Evolutionary conservation across 2,113 vertebrate genomes (phyloP).

Genomic region (Tringa solitaria): DNA sequence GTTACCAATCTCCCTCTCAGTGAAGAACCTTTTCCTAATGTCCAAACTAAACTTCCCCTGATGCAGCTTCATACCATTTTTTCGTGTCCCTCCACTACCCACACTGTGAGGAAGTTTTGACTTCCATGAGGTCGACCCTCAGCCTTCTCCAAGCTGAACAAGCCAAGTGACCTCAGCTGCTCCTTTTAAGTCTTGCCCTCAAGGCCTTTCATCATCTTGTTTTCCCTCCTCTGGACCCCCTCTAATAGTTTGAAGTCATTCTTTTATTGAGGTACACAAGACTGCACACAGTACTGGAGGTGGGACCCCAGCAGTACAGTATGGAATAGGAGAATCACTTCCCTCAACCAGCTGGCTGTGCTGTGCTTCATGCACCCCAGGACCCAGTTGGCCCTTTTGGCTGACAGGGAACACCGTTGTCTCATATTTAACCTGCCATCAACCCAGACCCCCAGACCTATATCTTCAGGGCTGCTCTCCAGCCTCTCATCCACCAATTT

Average conservation of each 20-base stretch:
- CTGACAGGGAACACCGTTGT: neutral
- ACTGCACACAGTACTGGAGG: neutral
- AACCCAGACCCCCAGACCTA: neutral
- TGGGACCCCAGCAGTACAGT: neutral
- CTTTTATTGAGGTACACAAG: neutral
- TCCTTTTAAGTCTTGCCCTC: fast-evolving
- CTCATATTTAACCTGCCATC: neutral
- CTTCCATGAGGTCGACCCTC: neutral
- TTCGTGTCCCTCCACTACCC: neutral
- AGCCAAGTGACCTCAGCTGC: neutral
- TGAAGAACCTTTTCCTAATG: neutral
- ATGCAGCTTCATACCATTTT: too few relatives aligned
- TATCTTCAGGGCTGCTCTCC: neutral
- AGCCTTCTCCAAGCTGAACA: neutral
- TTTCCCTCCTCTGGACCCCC: neutral
- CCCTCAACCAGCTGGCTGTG: fast-evolving
- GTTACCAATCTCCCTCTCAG: neutral
- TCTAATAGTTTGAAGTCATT: neutral
- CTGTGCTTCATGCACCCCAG: neutral
- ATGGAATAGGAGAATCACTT: neutral
- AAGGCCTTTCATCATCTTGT: neutral
- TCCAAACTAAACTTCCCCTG: too few relatives aligned
- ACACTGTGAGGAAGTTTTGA: neutral
- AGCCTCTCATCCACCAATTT: fast-evolving
- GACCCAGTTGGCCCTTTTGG: neutral